Base-by-base conservation (phyloP, 2,888 invertebrate species). In the Sycophila texana region DNA sequence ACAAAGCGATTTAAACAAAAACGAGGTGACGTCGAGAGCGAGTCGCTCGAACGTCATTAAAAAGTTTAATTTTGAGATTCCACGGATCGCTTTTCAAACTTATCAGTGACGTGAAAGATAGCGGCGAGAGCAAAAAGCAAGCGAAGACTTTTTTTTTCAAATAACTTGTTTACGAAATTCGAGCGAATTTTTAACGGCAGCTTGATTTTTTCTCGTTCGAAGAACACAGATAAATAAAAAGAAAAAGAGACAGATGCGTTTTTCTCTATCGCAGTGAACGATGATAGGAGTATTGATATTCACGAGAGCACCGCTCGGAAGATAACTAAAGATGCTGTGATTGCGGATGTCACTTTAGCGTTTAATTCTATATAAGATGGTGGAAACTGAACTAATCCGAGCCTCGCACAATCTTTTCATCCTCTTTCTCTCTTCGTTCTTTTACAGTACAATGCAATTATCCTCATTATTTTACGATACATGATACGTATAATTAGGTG, bases 81-180 rank as follows among this genome's bases (percentile, higher is more conserved):
- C 30, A 18, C 49, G 49, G 74, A 66, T 74, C 26, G 39, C n/a
- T 74, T 22, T 57, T 10, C 39, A 49, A 18, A 66, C 74, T 66
- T 66, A 74, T 74, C 74, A 26, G 49, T 74, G 74, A 74, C 74
- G 74, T 30, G 49, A 66, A 74, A 47, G 30, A 74, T 65, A 74
- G 30, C 26, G 65, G 53, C 47, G 61, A 63, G 39, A 73, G n/a
- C 55, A 63, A 72, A 72, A 30, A 39, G 39, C 39, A 39, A 39
- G 10, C 39, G 7, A 39, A 5, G 10, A 10, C 10, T 39, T 39
- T 30, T 30, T 7, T 4, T 30, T 30, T 30, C 4, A 39, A 39
- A 39, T 7, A 39, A 39, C 39, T 10, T 39, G 39, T 10, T 39
- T 39, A 39, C 39, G 7, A 39, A 39, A 39, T 39, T 39, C 10